These are phyloP conservation scores for Papilio elwesi DNA, from an alignment of 2,888 invertebrate genomes.

Conservation along the genomic window DNA sequence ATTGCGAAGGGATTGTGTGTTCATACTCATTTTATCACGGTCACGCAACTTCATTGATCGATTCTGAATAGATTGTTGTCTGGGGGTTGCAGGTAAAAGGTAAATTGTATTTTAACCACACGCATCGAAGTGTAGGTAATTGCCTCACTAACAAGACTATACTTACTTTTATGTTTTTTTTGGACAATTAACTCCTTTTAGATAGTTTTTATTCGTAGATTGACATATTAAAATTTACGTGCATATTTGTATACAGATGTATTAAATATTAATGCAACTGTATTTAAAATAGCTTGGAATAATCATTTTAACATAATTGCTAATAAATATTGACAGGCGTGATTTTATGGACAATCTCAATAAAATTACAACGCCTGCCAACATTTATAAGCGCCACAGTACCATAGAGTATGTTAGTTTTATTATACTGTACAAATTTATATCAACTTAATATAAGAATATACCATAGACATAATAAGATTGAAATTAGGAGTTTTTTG, in stretches of 20 bases:
- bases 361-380: no score
- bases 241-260: no score
- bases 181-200: neutral
- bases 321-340: neutral
- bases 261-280: no score
- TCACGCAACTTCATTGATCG: slow-evolving; percentile 30
- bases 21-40: slow-evolving; percentile 21
- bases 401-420: no score
- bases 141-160: slow-evolving; percentile 18
- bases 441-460: no score
- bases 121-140: slow-evolving; percentile 21
- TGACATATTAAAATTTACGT: no score
- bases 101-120: slow-evolving; percentile 33
- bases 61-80: slow-evolving; percentile 24
- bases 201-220: no score
- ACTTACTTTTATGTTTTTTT: neutral
- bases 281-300: no score
- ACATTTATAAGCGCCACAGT: no score
- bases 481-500: no score
- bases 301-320: neutral
- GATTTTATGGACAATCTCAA: neutral
- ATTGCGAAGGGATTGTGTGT: slow-evolving; percentile 4
- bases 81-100: slow-evolving; percentile 23
- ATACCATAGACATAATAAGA: no score
- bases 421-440: no score